phyloP scores from a whole-genome alignment of 2,888 invertebrate species.

The Caenorhabditis sinica region DNA sequence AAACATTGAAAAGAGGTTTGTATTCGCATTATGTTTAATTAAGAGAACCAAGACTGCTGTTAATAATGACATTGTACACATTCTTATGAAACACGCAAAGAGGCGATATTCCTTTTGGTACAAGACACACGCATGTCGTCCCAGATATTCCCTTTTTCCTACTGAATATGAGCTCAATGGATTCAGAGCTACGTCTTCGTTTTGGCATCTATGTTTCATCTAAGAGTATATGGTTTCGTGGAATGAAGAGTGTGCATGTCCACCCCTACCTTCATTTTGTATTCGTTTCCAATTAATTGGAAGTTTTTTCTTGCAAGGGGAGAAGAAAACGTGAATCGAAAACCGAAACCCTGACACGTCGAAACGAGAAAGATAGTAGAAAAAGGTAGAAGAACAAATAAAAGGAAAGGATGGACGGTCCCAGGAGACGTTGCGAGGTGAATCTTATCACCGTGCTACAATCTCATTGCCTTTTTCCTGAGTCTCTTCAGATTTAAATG shows the following conservation, averaged over 20 bases:
- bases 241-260: slow-evolving; percentile 27
- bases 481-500: slow-evolving; percentile 31
- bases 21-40: slow-evolving; percentile 37
- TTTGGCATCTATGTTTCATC: slow-evolving; percentile 32
- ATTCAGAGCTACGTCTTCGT: not conserved
- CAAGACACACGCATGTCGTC: slow-evolving; percentile 44
- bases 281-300: slow-evolving; percentile 62
- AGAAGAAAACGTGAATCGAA: slow-evolving; percentile 36
- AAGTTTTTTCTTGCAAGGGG: slow-evolving; percentile 31
- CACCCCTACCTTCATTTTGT: slow-evolving; percentile 41
- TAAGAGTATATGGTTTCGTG: slow-evolving; percentile 52
- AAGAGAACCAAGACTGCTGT: slow-evolving; percentile 21
- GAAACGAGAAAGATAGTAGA: slow-evolving; percentile 3
- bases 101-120: slow-evolving; percentile 26
- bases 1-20: slow-evolving; percentile 25
- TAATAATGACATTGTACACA: slow-evolving; percentile 59
- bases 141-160: slow-evolving; percentile 42
- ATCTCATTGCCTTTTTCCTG: slow-evolving; percentile 41
- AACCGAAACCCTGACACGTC: slow-evolving; percentile 41
- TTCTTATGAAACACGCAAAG: slow-evolving; percentile 29
- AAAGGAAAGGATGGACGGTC: slow-evolving; percentile 21
- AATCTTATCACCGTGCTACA: slow-evolving; percentile 57
- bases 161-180: slow-evolving; percentile 32
- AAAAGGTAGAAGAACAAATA: slow-evolving; percentile 49
- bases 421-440: slow-evolving; percentile 43